Evolutionary conservation across 2,888 invertebrate species (phyloP).

Genomic region (Amblyjoppa proteus): DNA sequence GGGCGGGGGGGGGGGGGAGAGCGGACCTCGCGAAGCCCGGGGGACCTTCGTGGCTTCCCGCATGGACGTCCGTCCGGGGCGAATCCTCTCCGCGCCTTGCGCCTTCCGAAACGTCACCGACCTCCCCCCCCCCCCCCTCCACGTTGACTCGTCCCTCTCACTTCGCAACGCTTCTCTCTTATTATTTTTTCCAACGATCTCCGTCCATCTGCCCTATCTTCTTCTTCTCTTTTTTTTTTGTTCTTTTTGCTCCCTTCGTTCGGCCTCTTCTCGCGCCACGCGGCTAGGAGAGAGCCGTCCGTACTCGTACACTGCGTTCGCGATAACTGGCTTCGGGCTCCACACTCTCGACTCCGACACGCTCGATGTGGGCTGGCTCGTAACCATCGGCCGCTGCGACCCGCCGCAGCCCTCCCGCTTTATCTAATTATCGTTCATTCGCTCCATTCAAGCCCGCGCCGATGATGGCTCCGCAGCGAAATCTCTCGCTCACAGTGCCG

Average conservation of each 20-base stretch:
- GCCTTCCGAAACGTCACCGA: slow-evolving; percentile 64
- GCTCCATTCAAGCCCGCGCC: slow-evolving; percentile 55
- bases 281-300: slow-evolving; percentile 15
- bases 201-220: slow-evolving; percentile 1
- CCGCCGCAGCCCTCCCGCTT: slow-evolving; percentile 43
- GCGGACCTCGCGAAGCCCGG: slow-evolving; percentile 49
- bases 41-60: slow-evolving; percentile 53
- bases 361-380: background rate
- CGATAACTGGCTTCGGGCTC: slow-evolving; percentile 46
- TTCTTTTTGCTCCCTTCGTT: slow-evolving; percentile 7
- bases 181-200: background rate
- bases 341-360: slow-evolving; percentile 24
- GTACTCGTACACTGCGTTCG: slow-evolving; percentile 30
- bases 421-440: slow-evolving; percentile 68
- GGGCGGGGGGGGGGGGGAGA: slow-evolving; percentile 46
- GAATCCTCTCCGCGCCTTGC: slow-evolving; percentile 58
- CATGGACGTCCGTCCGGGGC: slow-evolving; percentile 39
- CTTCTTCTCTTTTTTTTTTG: background rate
- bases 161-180: background rate
- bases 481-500: slow-evolving; percentile 40
- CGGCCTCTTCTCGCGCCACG: slow-evolving; percentile 9
- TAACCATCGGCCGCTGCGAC: slow-evolving; percentile 21
- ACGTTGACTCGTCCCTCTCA: background rate
- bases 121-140: slow-evolving; percentile 32
- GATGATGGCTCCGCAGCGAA: slow-evolving; percentile 32